phyloP scores from a whole-genome alignment of 2,888 invertebrate genomes.

The Scaptomyza caliginosa region DNA sequence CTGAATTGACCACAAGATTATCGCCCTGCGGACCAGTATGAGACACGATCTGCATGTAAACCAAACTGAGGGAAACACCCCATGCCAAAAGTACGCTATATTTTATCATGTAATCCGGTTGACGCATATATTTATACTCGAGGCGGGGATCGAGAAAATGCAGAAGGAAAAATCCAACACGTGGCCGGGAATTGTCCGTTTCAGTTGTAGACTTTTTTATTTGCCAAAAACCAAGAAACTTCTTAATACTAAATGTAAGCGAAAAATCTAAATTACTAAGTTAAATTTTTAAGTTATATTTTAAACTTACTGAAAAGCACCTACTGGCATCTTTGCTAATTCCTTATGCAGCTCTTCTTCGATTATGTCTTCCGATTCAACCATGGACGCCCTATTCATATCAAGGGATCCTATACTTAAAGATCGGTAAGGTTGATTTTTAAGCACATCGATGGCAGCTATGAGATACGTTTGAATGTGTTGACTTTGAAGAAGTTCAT shows the following conservation, averaged over 20 bases:
- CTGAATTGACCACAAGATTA: accelerated
- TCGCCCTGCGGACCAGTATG: accelerated
- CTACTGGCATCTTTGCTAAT: slow-evolving; percentile 91
- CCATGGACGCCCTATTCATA: accelerated
- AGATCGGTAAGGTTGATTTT: not conserved
- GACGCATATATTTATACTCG: slow-evolving; percentile 89
- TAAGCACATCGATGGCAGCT: slow-evolving; percentile 48
- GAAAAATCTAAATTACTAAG: not conserved
- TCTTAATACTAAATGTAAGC: not conserved
- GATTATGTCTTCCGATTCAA: slow-evolving; percentile 9
- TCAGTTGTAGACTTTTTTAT: not conserved
- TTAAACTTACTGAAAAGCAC: slow-evolving; percentile 87
- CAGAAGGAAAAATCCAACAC: slow-evolving; percentile 85
- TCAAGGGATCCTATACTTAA: not conserved
- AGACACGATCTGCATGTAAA: slow-evolving; percentile 84
- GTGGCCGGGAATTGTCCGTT: not conserved
- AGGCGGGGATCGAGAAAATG: slow-evolving; percentile 86
- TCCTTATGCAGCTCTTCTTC: slow-evolving; percentile 90
- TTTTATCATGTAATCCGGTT: slow-evolving; percentile 93
- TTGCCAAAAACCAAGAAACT: not conserved
- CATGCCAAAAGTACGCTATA: slow-evolving; percentile 89
- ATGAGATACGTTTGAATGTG: slow-evolving; percentile 92
- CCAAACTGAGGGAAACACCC: slow-evolving; percentile 85
- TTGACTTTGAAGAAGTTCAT: slow-evolving; percentile 88
- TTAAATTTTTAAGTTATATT: not conserved